Percentiles rank a stretch among this genome's conserved stretches.
These are phyloP conservation scores for Vulpes vulpes DNA, from an alignment of 2,113 vertebrate genomes.

Conservation along the genomic window DNA sequence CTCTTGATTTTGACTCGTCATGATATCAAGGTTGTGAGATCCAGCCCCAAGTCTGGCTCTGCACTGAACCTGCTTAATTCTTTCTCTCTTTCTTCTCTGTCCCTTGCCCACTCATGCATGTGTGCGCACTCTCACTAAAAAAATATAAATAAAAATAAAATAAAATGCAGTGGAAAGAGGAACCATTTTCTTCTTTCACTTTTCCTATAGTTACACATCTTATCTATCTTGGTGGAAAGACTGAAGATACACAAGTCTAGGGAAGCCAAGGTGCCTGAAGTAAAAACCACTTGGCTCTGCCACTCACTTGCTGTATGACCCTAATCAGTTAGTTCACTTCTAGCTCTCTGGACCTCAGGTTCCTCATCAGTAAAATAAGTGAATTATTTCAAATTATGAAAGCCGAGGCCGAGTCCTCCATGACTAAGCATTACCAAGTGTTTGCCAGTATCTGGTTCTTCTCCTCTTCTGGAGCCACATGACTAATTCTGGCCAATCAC, in stretches of 20 bases:
- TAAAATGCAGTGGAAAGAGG: background rate
- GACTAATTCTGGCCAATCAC: background rate
- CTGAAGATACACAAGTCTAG: background rate
- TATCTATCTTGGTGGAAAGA: constrained; percentile 10
- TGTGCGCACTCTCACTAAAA: background rate
- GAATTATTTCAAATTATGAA: background rate
- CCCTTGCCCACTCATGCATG: background rate
- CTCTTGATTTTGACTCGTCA: background rate
- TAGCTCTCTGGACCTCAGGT: background rate
- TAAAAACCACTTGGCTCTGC: background rate
- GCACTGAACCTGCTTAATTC: background rate
- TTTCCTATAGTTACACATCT: background rate
- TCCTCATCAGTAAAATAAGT: constrained; percentile 14
- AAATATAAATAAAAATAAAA: background rate
- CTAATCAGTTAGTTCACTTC: background rate
- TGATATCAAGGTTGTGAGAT: background rate
- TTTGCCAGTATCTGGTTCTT: background rate
- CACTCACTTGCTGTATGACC: background rate
- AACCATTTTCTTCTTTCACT: background rate
- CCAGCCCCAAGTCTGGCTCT: background rate
- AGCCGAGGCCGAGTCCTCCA: background rate
- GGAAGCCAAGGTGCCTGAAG: background rate
- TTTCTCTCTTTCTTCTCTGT: background rate
- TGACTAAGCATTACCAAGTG: background rate
- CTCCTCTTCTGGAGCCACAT: background rate